A percentile compares a stretch with the other conserved stretches of the same genome.
Conservation (phyloP, 2,888 invertebrate species). For the Tipula lateralis region DNA sequence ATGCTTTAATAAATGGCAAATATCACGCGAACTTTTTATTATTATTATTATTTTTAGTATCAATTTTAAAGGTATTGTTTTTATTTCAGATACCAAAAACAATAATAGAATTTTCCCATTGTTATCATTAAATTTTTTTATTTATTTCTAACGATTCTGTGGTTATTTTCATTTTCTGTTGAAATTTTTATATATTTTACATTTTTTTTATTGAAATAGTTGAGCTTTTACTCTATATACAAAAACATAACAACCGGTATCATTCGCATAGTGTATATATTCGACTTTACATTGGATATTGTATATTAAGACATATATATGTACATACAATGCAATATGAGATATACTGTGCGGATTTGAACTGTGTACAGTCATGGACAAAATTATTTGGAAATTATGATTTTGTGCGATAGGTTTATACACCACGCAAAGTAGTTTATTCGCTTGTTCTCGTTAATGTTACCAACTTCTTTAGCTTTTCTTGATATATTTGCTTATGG, state of each 20-base stretch:
- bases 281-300: neutral
- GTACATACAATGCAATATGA: neutral
- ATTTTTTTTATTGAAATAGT: neutral
- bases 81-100: neutral
- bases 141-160: neutral
- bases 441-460: too few relatives aligned
- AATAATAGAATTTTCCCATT: neutral
- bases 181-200: neutral
- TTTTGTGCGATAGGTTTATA: too few relatives aligned
- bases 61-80: neutral
- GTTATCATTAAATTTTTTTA: neutral
- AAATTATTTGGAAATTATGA: too few relatives aligned
- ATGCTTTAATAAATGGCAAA: neutral
- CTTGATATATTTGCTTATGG: too few relatives aligned
- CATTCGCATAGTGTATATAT: too few relatives aligned
- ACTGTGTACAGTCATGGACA: neutral
- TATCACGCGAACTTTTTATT: neutral
- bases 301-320: neutral
- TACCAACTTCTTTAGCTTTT: too few relatives aligned
- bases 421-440: too few relatives aligned
- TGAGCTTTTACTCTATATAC: neutral
- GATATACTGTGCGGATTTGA: neutral
- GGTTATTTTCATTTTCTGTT: neutral
- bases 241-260: too few relatives aligned
- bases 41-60: neutral